Evolutionary conservation across 2,797 vertebrate genomes (phyloP).

Genomic region (Parauchenoglanis punctatus): DNA sequence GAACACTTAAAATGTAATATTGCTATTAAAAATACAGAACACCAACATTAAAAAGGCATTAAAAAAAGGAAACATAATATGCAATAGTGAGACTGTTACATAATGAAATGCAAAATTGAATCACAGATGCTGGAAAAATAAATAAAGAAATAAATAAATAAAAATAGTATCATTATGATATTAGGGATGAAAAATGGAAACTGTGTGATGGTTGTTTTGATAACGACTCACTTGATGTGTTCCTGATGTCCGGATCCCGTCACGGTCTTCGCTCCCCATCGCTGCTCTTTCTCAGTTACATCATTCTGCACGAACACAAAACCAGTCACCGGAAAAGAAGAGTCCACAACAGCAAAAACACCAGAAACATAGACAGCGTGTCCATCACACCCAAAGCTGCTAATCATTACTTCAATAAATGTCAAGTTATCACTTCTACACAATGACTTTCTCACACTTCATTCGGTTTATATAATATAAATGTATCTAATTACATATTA

Average conservation of each 20-base stretch:
- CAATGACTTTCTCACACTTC: neutral
- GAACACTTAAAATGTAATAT: neutral
- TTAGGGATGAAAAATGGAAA: neutral
- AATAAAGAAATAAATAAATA: neutral
- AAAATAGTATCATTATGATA: no score
- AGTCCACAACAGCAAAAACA: no score
- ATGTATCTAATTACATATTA: neutral
- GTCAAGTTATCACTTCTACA: no score
- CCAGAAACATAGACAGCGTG: neutral
- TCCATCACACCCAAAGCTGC: neutral
- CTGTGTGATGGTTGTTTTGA: no score
- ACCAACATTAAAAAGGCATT: no score
- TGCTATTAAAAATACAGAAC: neutral
- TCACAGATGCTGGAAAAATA: neutral
- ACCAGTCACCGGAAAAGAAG: neutral
- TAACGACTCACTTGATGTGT: constrained; percentile 87
- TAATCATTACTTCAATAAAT: neutral
- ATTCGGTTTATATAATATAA: neutral
- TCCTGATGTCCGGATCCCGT: constrained; percentile 93
- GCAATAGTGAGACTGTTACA: neutral
- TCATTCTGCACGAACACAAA: constrained; percentile 81
- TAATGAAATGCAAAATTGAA: neutral
- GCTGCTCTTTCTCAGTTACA: constrained; percentile 91
- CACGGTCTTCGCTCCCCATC: constrained; percentile 97
- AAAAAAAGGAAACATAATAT: neutral